Evolutionary conservation across 1,140 invertebrate species (phyloP).

Genomic region (Drosophila mayri): DNA sequence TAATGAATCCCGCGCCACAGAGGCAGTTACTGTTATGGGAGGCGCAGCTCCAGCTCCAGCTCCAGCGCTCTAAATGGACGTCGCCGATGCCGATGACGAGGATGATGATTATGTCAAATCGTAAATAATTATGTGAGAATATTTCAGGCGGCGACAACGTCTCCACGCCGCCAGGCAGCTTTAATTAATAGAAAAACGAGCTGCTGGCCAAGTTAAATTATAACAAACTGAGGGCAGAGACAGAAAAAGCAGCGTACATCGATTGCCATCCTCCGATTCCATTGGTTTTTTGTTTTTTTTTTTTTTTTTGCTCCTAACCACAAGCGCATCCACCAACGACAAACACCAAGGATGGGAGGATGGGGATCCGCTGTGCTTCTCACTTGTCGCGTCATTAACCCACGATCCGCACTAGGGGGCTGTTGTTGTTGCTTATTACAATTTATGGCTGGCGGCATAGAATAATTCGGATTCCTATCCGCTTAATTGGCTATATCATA

Average conservation of each 20-base stretch:
- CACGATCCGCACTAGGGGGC: constrained; percentile 45
- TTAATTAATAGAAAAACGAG: constrained; percentile 81
- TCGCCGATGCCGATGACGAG: constrained; percentile 39
- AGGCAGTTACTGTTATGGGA: constrained; percentile 49
- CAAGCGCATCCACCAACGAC: constrained; percentile 56
- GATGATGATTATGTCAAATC: constrained; percentile 83
- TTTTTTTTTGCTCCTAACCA: constrained; percentile 5
- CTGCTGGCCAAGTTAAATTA: constrained; percentile 65
- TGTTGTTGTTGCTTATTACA: constrained; percentile 7
- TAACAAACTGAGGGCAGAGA: constrained; percentile 53
- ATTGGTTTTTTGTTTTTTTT: constrained; percentile 14
- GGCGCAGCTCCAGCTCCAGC: constrained; percentile 3
- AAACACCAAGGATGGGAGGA: constrained; percentile 37
- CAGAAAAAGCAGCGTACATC: constrained; percentile 53
- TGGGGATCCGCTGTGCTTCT: constrained; percentile 36
- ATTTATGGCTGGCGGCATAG: constrained; percentile 36
- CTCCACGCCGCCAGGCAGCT: constrained; percentile 50
- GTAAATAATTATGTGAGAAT: constrained; percentile 85
- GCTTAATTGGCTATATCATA: constrained; percentile 47
- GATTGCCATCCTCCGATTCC: constrained; percentile 43
- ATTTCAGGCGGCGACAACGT: constrained; percentile 66
- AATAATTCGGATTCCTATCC: constrained; percentile 38
- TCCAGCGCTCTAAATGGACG: constrained; percentile 27
- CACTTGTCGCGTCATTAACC: constrained; percentile 67
- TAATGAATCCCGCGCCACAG: constrained; percentile 51